These are phyloP conservation scores for Diarsia rubi DNA, from an alignment of 2,888 invertebrate species.

Conservation along the genomic window DNA sequence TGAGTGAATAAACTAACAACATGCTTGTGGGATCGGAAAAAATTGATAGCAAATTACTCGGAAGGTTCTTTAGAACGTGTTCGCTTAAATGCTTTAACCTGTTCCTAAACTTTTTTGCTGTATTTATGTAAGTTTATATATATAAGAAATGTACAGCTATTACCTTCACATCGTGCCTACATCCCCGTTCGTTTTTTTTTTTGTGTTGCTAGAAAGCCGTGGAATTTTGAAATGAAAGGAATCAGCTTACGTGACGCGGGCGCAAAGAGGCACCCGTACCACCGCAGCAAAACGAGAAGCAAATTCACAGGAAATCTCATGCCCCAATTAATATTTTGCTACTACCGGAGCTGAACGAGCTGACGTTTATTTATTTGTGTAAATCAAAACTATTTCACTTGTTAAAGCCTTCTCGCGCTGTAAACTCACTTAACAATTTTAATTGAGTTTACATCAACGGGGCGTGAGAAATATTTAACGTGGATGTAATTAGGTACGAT, in stretches of 20 bases:
- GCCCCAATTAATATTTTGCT: conserved; percentile 74
- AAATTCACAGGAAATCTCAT: conserved; percentile 72
- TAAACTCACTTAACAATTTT: conserved; percentile 23
- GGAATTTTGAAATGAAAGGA: conserved; percentile 64
- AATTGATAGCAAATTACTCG: conserved; percentile 24
- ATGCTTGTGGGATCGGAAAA: conserved; percentile 28
- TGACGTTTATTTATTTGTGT: conserved; percentile 61
- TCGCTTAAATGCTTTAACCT: conserved; percentile 23
- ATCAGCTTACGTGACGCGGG: conserved; percentile 66
- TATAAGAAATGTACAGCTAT: conserved; percentile 37
- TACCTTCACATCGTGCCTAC: conserved; percentile 34
- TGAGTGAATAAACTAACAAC: conserved; percentile 27
- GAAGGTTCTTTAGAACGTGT: conserved; percentile 5
- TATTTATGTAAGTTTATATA: conserved; percentile 15
- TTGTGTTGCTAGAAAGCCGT: conserved; percentile 43
- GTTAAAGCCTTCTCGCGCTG: conserved; percentile 6
- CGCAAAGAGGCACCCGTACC: conserved; percentile 55
- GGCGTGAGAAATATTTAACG: conserved; percentile 17
- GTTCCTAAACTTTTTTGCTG: conserved; percentile 39
- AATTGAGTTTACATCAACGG: conserved; percentile 25
- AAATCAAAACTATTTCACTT: conserved; percentile 37
- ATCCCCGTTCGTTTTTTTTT: conserved; percentile 51
- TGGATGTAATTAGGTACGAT: conserved; percentile 12
- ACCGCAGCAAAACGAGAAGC: conserved; percentile 63
- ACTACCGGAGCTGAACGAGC: conserved; percentile 45